Percentiles rank a stretch among this genome's conserved stretches.
Conservation (phyloP, 1,140 invertebrate genomes). For the Drosophila sechellia region DNA sequence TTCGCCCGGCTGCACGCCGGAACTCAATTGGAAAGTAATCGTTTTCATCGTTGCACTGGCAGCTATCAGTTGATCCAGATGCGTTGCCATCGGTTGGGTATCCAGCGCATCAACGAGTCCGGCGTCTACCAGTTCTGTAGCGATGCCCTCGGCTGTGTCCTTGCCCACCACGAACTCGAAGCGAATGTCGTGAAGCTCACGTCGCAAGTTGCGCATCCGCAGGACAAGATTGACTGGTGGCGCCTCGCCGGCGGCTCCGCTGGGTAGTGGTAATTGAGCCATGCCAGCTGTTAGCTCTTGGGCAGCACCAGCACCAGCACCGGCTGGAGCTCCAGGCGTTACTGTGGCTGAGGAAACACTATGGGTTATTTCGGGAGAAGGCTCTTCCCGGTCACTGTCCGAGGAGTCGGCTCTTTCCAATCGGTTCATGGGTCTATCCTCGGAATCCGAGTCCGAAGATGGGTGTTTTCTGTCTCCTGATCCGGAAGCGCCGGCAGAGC, state of each 20-base stretch:
- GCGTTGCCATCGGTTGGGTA: constrained; percentile 94
- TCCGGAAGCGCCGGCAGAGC: constrained; percentile 21
- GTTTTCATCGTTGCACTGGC: constrained; percentile 87
- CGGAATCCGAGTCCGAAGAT: constrained; percentile 82
- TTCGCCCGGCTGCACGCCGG: constrained; percentile 90
- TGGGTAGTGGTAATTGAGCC: constrained; percentile 66
- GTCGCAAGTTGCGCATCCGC: constrained; percentile 93
- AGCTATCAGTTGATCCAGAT: constrained; percentile 96
- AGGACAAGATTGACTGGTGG: constrained; percentile 90
- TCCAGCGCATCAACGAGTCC: constrained; percentile 97
- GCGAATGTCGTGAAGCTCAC: constrained; percentile 98
- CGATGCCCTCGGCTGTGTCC: constrained; percentile 97
- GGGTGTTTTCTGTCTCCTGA: constrained; percentile 76
- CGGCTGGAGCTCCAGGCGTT: constrained; percentile 38
- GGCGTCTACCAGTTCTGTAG: constrained; percentile 96
- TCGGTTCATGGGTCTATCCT: constrained; percentile 86
- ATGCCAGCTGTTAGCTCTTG: constrained; percentile 62
- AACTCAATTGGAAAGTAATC: constrained; percentile 95
- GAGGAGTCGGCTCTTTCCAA: constrained; percentile 86
- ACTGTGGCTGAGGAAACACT: constrained; percentile 66
- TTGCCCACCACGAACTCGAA: constrained; percentile 97
- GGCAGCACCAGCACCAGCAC: constrained; percentile 8
- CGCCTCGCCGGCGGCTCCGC: constrained; percentile 55
- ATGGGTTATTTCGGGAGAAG: constrained; percentile 75
- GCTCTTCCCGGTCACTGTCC: constrained; percentile 84